Evolutionary conservation across 2,113 vertebrate genomes (phyloP), one percentile per base, ranked within the genome.

Genomic region (Pitta sordida): DNA sequence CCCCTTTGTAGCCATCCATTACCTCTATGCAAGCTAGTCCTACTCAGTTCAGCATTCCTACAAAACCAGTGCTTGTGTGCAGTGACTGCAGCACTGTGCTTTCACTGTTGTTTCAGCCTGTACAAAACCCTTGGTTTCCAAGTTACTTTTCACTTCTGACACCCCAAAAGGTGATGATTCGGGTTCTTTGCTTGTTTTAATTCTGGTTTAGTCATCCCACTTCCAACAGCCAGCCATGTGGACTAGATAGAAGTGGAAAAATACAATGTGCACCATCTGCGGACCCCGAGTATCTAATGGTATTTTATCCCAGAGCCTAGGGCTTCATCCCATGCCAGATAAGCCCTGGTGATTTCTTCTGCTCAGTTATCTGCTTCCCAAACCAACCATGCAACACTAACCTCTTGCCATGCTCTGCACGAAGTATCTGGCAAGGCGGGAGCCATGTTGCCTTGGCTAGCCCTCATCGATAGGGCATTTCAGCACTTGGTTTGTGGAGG

Each of bases 401-500:
- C 43, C 0, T 0, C 13, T 65, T 2, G 0, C 41, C 1, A 9
- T 22, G 34, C 27, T 64, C 29, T 65, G 68, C 1, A 2, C 8
- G 63, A 60, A 16, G 23, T 27, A 16, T 6, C 22, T 87, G 59
- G 39, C 36, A 43, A 83, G 24, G 20, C 82, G 11, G n/a, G 3
- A 77, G 23, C 60, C 24, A 4, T 0, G 4, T 16, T 46, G 15
- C 19, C 24, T 44, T 1, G 1, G 30, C 16, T 24, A 18, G 29
- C 5, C 20, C 56, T 52, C 13, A 1, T 29, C 52, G 4, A 1
- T 1, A 1, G 15, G 43, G 43, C 6, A 44, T 65, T 10, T 49
- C 13, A 34, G 41, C 34, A 36, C 26, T 68, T 4, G 0, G 76
- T 80, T 74, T 56, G 20, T 27, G 7, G 13, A 78, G 46, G 18